phyloP scores from a whole-genome alignment of 2,888 invertebrate genomes.

The Epinotia bilunana region DNA sequence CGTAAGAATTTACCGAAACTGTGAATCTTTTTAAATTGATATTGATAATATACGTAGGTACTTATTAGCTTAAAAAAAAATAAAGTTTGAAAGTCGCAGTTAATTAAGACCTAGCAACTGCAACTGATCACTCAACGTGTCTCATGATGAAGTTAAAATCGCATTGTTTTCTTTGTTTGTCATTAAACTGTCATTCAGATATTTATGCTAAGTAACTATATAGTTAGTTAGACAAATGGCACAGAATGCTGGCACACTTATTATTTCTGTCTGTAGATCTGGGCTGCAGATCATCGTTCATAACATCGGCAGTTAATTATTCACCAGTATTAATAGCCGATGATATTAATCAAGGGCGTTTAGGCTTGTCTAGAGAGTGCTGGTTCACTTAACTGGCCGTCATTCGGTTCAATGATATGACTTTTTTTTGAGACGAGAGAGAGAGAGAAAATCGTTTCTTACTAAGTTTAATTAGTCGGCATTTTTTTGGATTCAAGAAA shows the following conservation, averaged over 20 bases:
- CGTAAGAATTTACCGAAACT: no score
- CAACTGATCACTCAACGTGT: background rate
- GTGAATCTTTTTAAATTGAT: no score
- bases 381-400: background rate
- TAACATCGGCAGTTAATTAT: slow-evolving; percentile 14
- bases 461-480: no score
- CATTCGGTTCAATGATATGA: background rate
- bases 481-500: no score
- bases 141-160: background rate
- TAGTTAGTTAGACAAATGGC: background rate
- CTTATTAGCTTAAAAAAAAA: no score
- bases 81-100: no score
- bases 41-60: no score
- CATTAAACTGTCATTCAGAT: background rate
- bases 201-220: background rate
- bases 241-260: background rate
- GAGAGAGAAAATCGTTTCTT: no score
- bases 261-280: slow-evolving; percentile 15
- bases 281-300: slow-evolving; percentile 11
- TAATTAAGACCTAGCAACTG: no score
- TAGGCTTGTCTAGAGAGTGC: background rate
- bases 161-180: background rate
- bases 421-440: no score
- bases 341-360: background rate
- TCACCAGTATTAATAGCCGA: slow-evolving; percentile 5